Conservation (phyloP, 2,113 vertebrate genomes). For the Lamprotornis superbus region DNA sequence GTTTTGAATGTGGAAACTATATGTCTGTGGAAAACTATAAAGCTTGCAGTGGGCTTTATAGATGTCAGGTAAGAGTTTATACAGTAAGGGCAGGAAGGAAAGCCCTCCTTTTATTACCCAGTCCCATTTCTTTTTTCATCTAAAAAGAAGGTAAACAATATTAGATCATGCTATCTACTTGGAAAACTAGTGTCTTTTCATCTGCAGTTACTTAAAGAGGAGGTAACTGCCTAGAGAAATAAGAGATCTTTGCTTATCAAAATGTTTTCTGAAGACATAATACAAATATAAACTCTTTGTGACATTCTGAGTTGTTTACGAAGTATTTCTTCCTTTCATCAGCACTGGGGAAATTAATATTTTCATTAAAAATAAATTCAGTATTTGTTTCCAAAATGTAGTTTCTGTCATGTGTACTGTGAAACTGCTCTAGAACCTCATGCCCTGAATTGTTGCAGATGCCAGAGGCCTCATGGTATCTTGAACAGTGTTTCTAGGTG, state of each 20-base stretch:
- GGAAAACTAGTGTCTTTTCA: background rate
- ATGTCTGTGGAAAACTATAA: background rate
- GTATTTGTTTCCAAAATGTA: background rate
- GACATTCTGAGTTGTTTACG: background rate
- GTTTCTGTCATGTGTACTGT: background rate
- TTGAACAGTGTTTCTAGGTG: background rate
- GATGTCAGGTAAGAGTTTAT: background rate
- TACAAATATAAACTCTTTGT: background rate
- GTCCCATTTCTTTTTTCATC: background rate
- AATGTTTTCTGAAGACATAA: background rate
- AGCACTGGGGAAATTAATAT: background rate
- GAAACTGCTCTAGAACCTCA: background rate
- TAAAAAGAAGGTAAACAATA: background rate
- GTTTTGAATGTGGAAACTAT: background rate
- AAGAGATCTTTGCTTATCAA: background rate
- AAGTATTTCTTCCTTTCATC: background rate
- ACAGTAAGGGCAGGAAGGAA: background rate
- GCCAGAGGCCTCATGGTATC: background rate
- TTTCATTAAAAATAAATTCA: background rate
- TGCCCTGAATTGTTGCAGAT: background rate
- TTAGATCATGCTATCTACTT: background rate
- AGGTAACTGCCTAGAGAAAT: background rate
- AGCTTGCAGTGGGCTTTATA: background rate
- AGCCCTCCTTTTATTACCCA: background rate
- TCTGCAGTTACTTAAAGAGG: background rate